Percentiles rank a stretch among this genome's conserved stretches.
Conservation (phyloP, 1,140 invertebrate species). For the Pararge aegeria region DNA sequence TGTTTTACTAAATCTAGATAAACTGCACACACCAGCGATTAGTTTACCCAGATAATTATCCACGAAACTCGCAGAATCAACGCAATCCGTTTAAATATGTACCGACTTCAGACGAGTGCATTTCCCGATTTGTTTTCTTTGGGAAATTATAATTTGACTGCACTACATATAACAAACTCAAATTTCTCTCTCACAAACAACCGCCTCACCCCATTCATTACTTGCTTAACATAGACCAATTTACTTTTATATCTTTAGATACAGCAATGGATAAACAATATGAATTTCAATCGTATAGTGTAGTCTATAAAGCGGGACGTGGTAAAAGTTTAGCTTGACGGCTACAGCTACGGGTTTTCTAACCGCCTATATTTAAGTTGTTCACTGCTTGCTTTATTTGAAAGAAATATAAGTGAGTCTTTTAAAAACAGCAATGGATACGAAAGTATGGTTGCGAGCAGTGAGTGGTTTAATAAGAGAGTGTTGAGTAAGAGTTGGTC, state of each 20-base stretch:
- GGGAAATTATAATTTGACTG: conserved; percentile 62
- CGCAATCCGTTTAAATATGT: conserved; percentile 28
- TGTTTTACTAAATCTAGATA: no score
- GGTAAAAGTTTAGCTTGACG: background rate
- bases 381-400: background rate
- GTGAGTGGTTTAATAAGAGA: background rate
- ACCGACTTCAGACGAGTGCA: conserved; percentile 21
- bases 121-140: conserved; percentile 59
- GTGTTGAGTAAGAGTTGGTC: conserved; percentile 37
- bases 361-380: background rate
- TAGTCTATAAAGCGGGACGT: background rate
- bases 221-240: conserved; percentile 9
- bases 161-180: conserved; percentile 22
- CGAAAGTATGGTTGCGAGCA: background rate
- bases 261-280: conserved; percentile 35
- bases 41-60: background rate
- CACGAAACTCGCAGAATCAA: conserved; percentile 11
- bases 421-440: background rate
- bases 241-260: background rate
- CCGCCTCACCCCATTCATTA: conserved; percentile 27
- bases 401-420: background rate
- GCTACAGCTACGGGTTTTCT: background rate
- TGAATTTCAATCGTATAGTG: background rate
- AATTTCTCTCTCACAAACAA: background rate
- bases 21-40: no score